Evolutionary conservation across 1,140 invertebrate species (phyloP), one percentile per base, ranked within the genome.

Genomic region (Vanessa atalanta): DNA sequence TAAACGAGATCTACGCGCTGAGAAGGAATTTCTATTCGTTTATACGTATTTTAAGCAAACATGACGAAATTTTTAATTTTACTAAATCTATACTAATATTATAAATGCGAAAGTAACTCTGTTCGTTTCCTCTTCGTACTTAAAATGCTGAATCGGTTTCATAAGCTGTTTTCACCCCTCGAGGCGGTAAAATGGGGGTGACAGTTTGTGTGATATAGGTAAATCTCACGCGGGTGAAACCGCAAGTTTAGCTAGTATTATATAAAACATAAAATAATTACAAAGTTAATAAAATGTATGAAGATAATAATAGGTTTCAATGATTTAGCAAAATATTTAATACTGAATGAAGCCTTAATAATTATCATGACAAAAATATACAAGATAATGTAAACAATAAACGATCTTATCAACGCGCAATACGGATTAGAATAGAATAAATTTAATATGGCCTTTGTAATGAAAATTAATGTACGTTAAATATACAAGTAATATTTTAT

Each of bases 291-390:
- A 20, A 6, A 57, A n/a, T 57, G 0, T 65, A 47, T 50, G 23
- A 65, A 48, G 26, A 31, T 31, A 43, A 65, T 65, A 65, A 47
- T 65, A 43, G 63, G 16, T 47, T 65, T 70, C 53, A 69, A 66
- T 65, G 66, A 74, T 69, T 74, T 70, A 70, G 60, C 51, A 60
- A 65, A 71, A 61, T 48, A 47, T 61, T 47, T 15, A 64, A 67
- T 57, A 47, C 48, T 37, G 64, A 50, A 68, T 63, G 37, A 63
- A 15, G 48, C 47, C 72, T 53, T 74, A 70, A 74, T 74, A 70
- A 70, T 57, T 47, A 63, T 69, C 16, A 43, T 47, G 68, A 63
- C 16, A 57, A 57, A 23, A 12, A 23, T 57, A 23, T 13, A 23
- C 4, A 26, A 57, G n/a, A 23, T 43, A 13, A 23, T 23, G 16